These are phyloP conservation scores for Drosophila repleta DNA, from an alignment of 1,140 invertebrate genomes.

Conservation along the genomic window DNA sequence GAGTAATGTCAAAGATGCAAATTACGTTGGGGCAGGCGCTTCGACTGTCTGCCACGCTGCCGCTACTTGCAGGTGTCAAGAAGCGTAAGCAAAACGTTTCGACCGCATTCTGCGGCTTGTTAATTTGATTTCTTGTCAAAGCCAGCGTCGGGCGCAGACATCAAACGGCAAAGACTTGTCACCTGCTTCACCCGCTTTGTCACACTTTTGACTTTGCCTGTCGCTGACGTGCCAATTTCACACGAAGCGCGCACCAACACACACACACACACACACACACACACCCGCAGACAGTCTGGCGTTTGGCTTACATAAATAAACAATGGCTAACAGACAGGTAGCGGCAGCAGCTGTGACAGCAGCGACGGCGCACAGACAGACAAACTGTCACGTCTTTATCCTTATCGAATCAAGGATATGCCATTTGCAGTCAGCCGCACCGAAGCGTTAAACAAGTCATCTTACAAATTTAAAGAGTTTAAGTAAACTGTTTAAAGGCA, in stretches of 20 bases:
- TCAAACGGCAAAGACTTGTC: constrained; percentile 48
- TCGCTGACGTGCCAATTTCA: constrained; percentile 78
- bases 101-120: constrained; percentile 60
- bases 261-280: constrained; percentile 13
- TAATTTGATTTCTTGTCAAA: constrained; percentile 78
- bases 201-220: constrained; percentile 69
- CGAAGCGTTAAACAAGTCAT: constrained; percentile 62
- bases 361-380: constrained; percentile 12
- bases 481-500: constrained; percentile 31
- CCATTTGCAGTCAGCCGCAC: constrained; percentile 43
- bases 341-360: constrained; percentile 31
- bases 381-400: constrained; percentile 52
- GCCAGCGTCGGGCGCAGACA: constrained; percentile 45
- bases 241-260: constrained; percentile 49
- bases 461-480: constrained; percentile 42
- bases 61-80: neutral
- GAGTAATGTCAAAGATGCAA: constrained; percentile 47
- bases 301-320: constrained; percentile 63
- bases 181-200: constrained; percentile 44
- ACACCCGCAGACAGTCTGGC: constrained; percentile 26
- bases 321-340: constrained; percentile 50
- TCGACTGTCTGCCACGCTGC: constrained; percentile 2
- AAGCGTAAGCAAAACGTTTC: constrained; percentile 42
- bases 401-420: constrained; percentile 57
- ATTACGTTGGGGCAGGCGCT: neutral